Base-by-base conservation (phyloP, 2,888 invertebrate genomes). In the Cynaeus angustus region DNA sequence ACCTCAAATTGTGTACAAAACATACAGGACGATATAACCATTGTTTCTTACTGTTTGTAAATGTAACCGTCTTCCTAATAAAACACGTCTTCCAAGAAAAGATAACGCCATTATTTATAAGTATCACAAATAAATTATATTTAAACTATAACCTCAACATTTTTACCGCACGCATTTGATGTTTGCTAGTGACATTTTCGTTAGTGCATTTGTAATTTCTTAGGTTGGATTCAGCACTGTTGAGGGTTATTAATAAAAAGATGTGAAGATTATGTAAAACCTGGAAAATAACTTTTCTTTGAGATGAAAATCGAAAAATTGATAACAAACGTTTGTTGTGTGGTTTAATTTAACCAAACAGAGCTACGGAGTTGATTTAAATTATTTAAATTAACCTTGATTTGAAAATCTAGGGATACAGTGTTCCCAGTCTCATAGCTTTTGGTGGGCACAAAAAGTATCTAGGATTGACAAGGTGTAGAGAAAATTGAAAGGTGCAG, bases 21-120 rank as follows among this genome's bases (percentile, higher is more conserved):
- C 92, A 89, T 87, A 92, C 92, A 92, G 84, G 41, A 92, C 91
- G 72, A 92, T 89, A 79, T 91, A 92, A 79, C 92, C 91, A 79
- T 88, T 86, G 78, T 88, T 87, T 70, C 88, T 82, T 3, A 79
- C 75, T 68, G 55, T 58, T 80, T 79, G 81, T 26, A 52, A 43
- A 10, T 16, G n/a, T 13, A 14, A 16, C 14, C 79, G 74, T 71
- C 70, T 81, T 21, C 77, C 79, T 6, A 28, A 16, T 28, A 59
- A 16, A 33, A 46, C 12, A 10, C 70, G 66, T 46, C 80, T 84
- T 8, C 84, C 80, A 67, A 82, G 82, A 72, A 84, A 80, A 33
- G 84, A 81, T 33, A 85, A 80, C 59, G 85, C 84, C 86, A 86
- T 86, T 73, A 43, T 59, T 64, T 61, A 52, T 30, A 14, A 10